phyloP scores from a whole-genome alignment of 2,113 vertebrate genomes.

The Abramis brama region DNA sequence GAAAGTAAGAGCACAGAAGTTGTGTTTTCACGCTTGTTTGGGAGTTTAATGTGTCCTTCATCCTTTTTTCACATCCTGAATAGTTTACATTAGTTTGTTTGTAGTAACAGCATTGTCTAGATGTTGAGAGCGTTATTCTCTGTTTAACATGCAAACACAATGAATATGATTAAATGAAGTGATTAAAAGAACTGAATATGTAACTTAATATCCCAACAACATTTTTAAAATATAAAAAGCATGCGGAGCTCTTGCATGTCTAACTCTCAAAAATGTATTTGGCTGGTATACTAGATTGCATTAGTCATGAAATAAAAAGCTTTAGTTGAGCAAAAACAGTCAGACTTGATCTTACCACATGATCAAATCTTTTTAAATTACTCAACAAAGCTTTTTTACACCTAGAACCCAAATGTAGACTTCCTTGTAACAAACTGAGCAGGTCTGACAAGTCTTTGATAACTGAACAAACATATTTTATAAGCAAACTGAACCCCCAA shows the following conservation, averaged over 20 bases:
- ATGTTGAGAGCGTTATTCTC: not conserved
- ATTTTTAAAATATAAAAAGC: not conserved
- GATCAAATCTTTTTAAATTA: not conserved
- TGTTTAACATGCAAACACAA: not conserved
- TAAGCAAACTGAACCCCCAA: not conserved
- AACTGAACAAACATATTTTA: not conserved
- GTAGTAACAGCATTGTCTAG: not conserved
- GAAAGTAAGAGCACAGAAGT: slow-evolving; percentile 2
- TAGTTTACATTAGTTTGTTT: not conserved
- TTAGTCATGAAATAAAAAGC: not conserved
- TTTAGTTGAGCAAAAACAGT: not conserved
- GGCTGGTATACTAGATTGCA: not conserved
- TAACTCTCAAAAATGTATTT: not conserved
- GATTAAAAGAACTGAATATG: not conserved
- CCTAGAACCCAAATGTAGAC: not conserved
- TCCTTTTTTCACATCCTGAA: not conserved
- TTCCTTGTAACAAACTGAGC: not conserved
- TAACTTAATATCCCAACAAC: not conserved
- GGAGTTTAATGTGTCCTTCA: not conserved
- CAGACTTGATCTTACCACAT: not conserved
- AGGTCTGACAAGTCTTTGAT: not conserved
- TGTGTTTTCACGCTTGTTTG: not conserved
- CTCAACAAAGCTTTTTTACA: not conserved
- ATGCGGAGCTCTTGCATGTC: too few relatives aligned
- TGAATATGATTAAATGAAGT: not conserved